phyloP scores from a whole-genome alignment of 1,140 invertebrate species.

The Streblospio benedicti region DNA sequence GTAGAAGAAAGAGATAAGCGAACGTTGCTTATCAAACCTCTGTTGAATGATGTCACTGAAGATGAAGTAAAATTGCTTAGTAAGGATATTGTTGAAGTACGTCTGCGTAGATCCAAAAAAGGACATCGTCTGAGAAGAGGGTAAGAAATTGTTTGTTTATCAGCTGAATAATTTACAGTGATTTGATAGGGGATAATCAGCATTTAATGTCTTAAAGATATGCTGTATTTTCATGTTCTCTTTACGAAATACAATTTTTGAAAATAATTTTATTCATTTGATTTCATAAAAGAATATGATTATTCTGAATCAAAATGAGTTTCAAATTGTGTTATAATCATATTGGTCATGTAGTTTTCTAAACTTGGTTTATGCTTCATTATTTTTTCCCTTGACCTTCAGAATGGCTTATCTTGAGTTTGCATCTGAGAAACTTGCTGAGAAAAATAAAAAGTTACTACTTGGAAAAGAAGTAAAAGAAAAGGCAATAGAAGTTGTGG shows the following conservation, averaged over 20 bases:
- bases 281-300: background rate
- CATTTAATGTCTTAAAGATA: background rate
- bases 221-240: background rate
- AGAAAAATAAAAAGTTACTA: background rate
- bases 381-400: background rate
- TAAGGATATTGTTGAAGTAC: background rate
- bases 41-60: background rate
- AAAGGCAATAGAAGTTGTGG: background rate
- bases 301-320: background rate
- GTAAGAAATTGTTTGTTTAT: background rate
- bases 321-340: background rate
- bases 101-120: background rate
- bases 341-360: background rate
- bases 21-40: background rate
- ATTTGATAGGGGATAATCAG: background rate
- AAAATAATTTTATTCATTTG: background rate
- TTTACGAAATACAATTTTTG: background rate
- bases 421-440: background rate
- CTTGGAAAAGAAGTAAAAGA: background rate
- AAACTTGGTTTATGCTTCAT: background rate
- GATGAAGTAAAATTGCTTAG: background rate
- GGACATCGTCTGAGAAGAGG: background rate
- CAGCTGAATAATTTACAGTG: background rate
- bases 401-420: slow-evolving; percentile 3
- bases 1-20: background rate